These are phyloP conservation scores for Eristalis tenax DNA, from an alignment of 2,888 invertebrate genomes.

Conservation along the genomic window DNA sequence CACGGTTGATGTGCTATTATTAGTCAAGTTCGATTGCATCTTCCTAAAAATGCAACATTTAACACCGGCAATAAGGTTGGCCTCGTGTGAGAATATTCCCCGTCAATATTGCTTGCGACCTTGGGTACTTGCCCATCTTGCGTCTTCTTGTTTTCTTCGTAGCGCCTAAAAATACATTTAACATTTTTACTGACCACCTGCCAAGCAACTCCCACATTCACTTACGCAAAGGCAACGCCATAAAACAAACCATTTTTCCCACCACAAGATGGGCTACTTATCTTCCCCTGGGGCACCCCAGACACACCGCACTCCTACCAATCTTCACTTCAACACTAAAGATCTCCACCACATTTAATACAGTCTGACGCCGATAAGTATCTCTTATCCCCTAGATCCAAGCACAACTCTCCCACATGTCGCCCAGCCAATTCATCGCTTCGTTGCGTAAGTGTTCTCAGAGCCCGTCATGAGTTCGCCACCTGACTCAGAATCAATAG, in stretches of 20 bases:
- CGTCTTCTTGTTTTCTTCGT: no score
- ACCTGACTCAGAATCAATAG: slow-evolving; percentile 14
- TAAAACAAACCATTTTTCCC: background rate
- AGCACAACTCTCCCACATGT: background rate
- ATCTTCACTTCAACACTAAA: background rate
- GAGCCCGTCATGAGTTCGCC: background rate
- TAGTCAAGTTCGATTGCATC: no score
- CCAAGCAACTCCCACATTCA: no score
- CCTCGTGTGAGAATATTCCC: no score
- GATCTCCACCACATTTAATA: background rate
- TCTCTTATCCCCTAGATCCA: background rate
- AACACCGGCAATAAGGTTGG: no score
- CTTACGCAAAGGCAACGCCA: no score
- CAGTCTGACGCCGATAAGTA: background rate
- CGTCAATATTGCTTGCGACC: no score
- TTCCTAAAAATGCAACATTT: no score
- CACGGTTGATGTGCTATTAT: no score
- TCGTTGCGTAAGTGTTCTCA: slow-evolving; percentile 20
- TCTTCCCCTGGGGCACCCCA: background rate
- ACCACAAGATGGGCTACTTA: background rate
- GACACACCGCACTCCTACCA: background rate
- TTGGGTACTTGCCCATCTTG: no score
- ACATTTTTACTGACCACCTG: no score
- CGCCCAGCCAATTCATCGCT: background rate
- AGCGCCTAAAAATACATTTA: no score